Conservation (phyloP, 2,113 vertebrate genomes). For the Rhagologus leucostigma region DNA sequence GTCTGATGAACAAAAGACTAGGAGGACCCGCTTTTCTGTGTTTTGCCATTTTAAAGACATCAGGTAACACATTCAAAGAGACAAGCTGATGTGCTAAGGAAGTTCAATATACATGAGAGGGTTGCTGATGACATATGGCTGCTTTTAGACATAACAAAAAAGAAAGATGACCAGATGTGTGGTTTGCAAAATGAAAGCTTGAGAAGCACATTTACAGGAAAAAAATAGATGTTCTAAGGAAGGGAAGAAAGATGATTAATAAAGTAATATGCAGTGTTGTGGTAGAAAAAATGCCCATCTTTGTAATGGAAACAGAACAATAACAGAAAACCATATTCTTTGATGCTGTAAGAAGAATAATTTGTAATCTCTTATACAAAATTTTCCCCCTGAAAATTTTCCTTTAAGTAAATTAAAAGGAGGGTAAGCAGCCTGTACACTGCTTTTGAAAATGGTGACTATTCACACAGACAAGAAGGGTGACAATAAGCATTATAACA, state of each 20-base stretch:
- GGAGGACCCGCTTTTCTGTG: neutral
- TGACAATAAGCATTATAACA: neutral
- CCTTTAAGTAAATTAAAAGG: neutral
- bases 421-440: neutral
- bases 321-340: neutral
- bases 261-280: neutral
- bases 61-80: slow-evolving; percentile 54
- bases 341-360: neutral
- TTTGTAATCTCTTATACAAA: neutral
- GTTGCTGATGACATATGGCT: slow-evolving; percentile 54
- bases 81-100: slow-evolving; percentile 59
- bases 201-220: slow-evolving; percentile 14
- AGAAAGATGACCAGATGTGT: slow-evolving; percentile 62
- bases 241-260: slow-evolving; percentile 40
- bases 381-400: neutral
- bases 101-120: slow-evolving; percentile 56
- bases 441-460: neutral
- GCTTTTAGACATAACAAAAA: slow-evolving; percentile 50
- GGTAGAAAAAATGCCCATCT: neutral
- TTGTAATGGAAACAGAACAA: neutral
- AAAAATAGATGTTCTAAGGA: slow-evolving; percentile 7
- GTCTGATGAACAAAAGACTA: neutral
- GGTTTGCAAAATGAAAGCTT: slow-evolving; percentile 31
- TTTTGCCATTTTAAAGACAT: slow-evolving; percentile 24
- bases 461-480: neutral